Evolutionary conservation across 1,140 invertebrate genomes (phyloP), one percentile per base, ranked within the genome.

Genomic region (Pseudomyrmex sp.): DNA sequence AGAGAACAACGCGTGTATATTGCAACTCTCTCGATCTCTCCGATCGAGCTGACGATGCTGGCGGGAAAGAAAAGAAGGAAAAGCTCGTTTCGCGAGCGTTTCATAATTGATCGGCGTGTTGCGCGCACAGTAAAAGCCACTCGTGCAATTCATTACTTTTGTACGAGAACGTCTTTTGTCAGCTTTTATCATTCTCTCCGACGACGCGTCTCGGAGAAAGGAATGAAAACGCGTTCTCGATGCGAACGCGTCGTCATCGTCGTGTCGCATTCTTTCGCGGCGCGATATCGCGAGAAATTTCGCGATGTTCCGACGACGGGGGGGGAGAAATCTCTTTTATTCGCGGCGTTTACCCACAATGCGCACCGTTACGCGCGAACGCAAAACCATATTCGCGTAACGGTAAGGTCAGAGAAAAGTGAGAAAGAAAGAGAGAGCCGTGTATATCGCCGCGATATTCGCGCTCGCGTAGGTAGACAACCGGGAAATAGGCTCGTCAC

Each of bases 341-440:
- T 12, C 50, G 5, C n/a, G 68, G 10, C 10, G 59, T 26, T 26
- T 26, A 8, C 23, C 2, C 68, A 88, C 82, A 88, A 88, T 88
- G 68, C 72, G 50, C 18, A 88, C 86, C 86, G 86, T 88, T 88
- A 88, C 46, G 26, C 58, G 54, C 54, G 58, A 72, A 68, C 58
- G 69, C 44, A 69, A 87, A 88, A 75, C 62, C 66, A 88, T 63
- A 74, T 87, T 87, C 74, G 50, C 69, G 69, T 87, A 88, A 84
- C 86, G 86, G 86, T 80, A 63, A 87, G 83, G 77, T 87, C 82
- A 63, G 23, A 18, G 75, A 48, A 75, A 82, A 82, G 48, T 72
- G 76, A 68, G 79, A 56, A n/a, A 83, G 80, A 68, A 26, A 50
- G 26, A 69, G 35, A 35, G 35, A 10, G 58, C 7, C 8, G n/a